Evolutionary conservation across 1,140 invertebrate genomes (phyloP), one percentile per base, ranked within the genome.

Genomic region (Myzus persicae): DNA sequence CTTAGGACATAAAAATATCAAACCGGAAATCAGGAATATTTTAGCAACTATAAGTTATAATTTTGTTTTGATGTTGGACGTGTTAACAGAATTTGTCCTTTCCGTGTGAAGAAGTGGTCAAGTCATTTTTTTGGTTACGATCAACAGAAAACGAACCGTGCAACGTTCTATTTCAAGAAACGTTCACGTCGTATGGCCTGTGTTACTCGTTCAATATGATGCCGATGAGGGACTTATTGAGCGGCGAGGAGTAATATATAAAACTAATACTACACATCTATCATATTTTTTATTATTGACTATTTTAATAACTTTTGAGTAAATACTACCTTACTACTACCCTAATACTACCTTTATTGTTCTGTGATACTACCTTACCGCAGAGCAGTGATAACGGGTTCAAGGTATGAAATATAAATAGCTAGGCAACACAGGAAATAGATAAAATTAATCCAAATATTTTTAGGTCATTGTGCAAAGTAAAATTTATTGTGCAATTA

Each of bases 201-300:
- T 92, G 90, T 5, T 82, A 81, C 31, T 81, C 90, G 22, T 92
- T 92, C 22, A 92, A 92, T 38, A 92, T 92, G 90, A 92, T 92
- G 67, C 90, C 90, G 0, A 92, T 92, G 59, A 76, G n/a, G 26
- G 90, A 92, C 24, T 36, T 92, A 31, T 31, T 92, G 36, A 46
- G 38, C 20, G 90, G 90, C 31, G 90, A 82, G 44, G 90, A 92
- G 90, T 92, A 82, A 90, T 76, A 36, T 42, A 90, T n/a, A 24
- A 54, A 14, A 76, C 36, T n/a, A 51, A 51, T 51, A 51, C 22
- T 51, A 51, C 0, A 51, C 2, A 76, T 42, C 7, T 44, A 44
- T 44, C 8, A 44, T 44, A 44, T 44, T 44, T 44, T 44, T 8
- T 44, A 44, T 44, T 44, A 44, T 44, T 44, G 42, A 44, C 8